Base-by-base conservation (phyloP, 2,113 vertebrate species). In the Bujurquina vittata region DNA sequence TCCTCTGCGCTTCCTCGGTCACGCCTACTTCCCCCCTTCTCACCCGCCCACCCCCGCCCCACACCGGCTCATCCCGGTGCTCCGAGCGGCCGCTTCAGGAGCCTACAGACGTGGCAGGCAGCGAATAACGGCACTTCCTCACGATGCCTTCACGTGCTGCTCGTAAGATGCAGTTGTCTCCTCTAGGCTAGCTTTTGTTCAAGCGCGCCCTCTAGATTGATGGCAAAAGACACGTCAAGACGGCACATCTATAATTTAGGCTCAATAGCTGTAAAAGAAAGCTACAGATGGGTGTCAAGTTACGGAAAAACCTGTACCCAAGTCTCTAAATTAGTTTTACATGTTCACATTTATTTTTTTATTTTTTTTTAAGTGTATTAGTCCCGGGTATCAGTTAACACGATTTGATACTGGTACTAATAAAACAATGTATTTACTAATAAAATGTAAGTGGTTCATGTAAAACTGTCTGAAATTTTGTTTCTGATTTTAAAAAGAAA, bases 101-200 rank as follows among this genome's bases (percentile, higher is more conserved):
- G 80, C 75, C 58, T 37, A 35, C 57, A 83, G 86, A 93, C 94
- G 93, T 94, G 94, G 94, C 94, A 93, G 81, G 94, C 94, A 93
- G 81, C 6, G 85, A 90, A 78, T 3, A 80, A 6, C 81, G 1
- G 52, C 88, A 79, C 78, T 80, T 84, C 87, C 78, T 23, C 56
- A 10, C 52, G 89, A 10, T 73, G 90, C 90, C 33, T 93, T 93
- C 89, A 83, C 0, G 79, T 29, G 59, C 79, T 3, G 79, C 88
- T 83, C 80, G 83, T 18, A 80, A 69, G 1, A 15, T 4, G 1
- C 60, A 2, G 3, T 12, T 49, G 18, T 57, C n/a, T 12, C 5
- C 4, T 6, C 26, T 72, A 20, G 3, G 3, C 9, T 0, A 8
- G 58, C 3, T 52, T 46, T 40, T 54, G 67, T 72, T 72, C 65